phyloP scores from a whole-genome alignment of 2,113 vertebrate genomes.

The Cebidichthys violaceus region DNA sequence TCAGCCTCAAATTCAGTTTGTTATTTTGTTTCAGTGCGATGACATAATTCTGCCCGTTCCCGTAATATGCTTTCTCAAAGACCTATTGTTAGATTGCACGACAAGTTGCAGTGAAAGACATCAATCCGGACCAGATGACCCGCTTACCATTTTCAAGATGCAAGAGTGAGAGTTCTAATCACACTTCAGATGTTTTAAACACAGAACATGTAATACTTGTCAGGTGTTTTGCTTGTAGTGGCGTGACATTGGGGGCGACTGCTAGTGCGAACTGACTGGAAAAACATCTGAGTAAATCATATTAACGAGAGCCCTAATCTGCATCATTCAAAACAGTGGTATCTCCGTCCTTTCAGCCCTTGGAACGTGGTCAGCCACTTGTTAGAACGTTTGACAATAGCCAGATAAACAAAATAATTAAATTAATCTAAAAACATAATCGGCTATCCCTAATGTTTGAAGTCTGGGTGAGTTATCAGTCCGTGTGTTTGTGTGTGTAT shows the following conservation, averaged over 20 bases:
- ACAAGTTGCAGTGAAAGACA: background rate
- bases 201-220: background rate
- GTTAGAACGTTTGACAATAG: conserved; percentile 35
- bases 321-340: conserved; percentile 51
- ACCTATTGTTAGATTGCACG: background rate
- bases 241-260: conserved; percentile 53
- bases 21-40: background rate
- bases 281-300: conserved; percentile 60
- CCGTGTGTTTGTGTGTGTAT: conserved; percentile 12
- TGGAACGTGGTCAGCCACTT: conserved; percentile 48
- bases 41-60: background rate
- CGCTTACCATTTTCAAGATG: conserved; percentile 35
- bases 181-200: background rate
- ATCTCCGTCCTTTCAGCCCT: conserved; percentile 68
- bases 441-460: conserved; percentile 57
- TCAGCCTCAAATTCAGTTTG: conserved; percentile 2
- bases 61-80: background rate
- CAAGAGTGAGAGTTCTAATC: background rate
- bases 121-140: conserved; percentile 24
- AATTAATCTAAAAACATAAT: conserved; percentile 65
- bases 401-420: conserved; percentile 60
- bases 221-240: conserved; percentile 35
- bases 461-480: conserved; percentile 47
- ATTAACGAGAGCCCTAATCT: conserved; percentile 58
- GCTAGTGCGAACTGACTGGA: conserved; percentile 34